phyloP scores from a whole-genome alignment of 2,888 invertebrate species.

The Drosophila mettleri region DNA sequence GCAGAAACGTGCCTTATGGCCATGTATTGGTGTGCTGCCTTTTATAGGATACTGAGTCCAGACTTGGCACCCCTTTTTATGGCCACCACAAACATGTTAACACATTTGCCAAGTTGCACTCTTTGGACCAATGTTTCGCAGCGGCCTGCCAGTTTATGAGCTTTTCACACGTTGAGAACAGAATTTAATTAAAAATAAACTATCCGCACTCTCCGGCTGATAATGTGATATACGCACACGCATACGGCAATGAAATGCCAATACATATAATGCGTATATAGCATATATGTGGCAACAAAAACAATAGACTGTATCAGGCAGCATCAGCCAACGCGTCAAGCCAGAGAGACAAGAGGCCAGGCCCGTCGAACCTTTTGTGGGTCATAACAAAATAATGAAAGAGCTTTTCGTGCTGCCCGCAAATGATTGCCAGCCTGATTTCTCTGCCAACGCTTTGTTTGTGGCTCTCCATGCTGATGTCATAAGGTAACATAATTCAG shows the following conservation, averaged over 20 bases:
- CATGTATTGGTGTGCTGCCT: constrained; percentile 6
- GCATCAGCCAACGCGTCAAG: constrained; percentile 36
- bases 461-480: constrained; percentile 21
- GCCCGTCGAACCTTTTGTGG: constrained; percentile 42
- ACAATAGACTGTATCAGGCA: constrained; percentile 5
- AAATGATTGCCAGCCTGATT: constrained; percentile 50
- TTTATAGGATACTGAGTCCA: constrained; percentile 32
- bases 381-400: constrained; percentile 61
- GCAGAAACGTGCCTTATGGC: constrained; percentile 53
- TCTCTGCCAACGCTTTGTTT: constrained; percentile 23
- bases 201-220: constrained; percentile 45
- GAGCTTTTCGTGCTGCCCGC: constrained; percentile 27
- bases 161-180: constrained; percentile 33
- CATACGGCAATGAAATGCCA: constrained; percentile 12
- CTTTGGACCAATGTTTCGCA: constrained; percentile 29
- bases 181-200: constrained; percentile 75
- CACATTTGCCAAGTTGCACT: constrained; percentile 68
- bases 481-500: constrained; percentile 36
- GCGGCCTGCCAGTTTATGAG: constrained; percentile 58
- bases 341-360: constrained; percentile 1
- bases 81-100: constrained; percentile 73
- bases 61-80: constrained; percentile 60
- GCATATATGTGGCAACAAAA: constrained; percentile 8
- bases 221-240: constrained; percentile 50
- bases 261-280: neutral